A percentile compares a stretch with the other conserved stretches of the same genome.
phyloP scores from a whole-genome alignment of 2,113 vertebrate genomes.

The Phodopus roborovskii region DNA sequence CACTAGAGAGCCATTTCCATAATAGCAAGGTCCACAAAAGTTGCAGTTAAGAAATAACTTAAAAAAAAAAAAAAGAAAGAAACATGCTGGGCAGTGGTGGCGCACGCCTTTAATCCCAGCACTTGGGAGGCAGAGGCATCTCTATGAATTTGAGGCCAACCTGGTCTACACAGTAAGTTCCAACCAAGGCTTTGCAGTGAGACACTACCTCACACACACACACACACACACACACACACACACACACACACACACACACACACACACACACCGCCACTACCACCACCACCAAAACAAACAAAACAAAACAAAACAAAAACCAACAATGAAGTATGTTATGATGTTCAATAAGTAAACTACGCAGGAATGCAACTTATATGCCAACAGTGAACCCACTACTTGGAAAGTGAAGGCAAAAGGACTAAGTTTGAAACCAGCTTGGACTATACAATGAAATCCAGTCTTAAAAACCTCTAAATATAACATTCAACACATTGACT shows the following conservation, averaged over 20 bases:
- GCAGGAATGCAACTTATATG: background rate
- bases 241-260: too few relatives aligned
- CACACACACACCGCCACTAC: too few relatives aligned
- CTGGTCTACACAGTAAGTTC: background rate
- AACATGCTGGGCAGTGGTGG: background rate
- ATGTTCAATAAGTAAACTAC: conserved; percentile 27
- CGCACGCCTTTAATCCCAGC: background rate
- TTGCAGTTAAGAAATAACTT: conserved; percentile 1
- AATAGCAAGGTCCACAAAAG: conserved; percentile 16
- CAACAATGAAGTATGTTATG: background rate
- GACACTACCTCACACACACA: too few relatives aligned
- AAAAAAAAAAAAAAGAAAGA: conserved; percentile 16
- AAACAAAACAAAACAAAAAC: too few relatives aligned
- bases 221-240: too few relatives aligned
- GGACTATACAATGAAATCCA: background rate
- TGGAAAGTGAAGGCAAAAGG: too few relatives aligned
- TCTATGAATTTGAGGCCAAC: background rate
- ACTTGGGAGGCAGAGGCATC: background rate
- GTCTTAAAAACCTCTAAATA: background rate
- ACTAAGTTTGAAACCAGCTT: background rate
- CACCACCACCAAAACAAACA: too few relatives aligned
- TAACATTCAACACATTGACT: background rate
- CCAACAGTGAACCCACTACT: background rate
- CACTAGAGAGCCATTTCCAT: background rate
- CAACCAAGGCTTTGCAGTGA: too few relatives aligned